Evolutionary conservation across 2,797 vertebrate genomes (phyloP).

Genomic region (Discoglossus pictus): DNA sequence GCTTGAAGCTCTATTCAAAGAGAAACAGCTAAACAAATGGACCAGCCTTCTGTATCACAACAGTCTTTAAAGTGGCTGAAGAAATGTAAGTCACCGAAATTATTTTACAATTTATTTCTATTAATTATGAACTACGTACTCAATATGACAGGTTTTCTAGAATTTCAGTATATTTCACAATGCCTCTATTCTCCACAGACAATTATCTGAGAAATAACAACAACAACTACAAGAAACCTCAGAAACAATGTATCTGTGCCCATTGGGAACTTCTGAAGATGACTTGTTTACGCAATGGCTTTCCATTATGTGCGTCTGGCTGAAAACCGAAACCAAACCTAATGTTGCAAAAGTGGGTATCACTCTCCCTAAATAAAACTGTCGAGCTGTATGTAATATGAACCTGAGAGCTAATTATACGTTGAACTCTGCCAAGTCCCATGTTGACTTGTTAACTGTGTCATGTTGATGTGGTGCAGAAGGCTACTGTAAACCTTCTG

Average conservation of each 20-base stretch:
- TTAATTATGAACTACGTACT: no score
- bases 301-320: neutral
- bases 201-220: neutral
- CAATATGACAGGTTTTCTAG: no score
- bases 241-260: neutral
- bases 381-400: slow-evolving; percentile 30
- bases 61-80: no score
- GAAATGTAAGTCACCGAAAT: no score
- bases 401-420: slow-evolving; percentile 28
- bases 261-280: neutral
- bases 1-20: no score
- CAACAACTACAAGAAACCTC: neutral
- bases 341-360: slow-evolving; percentile 32
- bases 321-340: neutral
- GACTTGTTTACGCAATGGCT: slow-evolving; percentile 8
- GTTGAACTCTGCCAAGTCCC: slow-evolving; percentile 39
- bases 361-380: slow-evolving; percentile 49
- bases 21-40: no score
- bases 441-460: slow-evolving; percentile 50
- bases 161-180: no score
- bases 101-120: no score
- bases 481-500: slow-evolving; percentile 29
- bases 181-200: no score
- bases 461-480: slow-evolving; percentile 46
- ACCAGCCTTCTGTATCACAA: no score